Conservation (phyloP, 2,113 vertebrate genomes). For the Trematocara zebra region DNA sequence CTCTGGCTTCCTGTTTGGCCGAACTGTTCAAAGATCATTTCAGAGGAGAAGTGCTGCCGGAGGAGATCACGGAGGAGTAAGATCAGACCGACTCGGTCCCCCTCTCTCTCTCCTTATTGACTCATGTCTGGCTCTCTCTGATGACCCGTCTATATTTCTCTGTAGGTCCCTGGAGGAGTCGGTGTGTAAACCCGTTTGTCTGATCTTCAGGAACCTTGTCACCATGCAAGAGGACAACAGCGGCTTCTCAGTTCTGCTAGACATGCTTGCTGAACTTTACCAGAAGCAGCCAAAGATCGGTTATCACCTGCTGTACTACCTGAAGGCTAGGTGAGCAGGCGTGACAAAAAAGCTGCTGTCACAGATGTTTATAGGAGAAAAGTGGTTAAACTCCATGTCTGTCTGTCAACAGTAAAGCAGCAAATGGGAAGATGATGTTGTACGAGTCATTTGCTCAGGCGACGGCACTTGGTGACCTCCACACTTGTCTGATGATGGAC, state of each 20-base stretch:
- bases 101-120: background rate
- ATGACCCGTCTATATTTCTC: background rate
- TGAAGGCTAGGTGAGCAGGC: conserved; percentile 83
- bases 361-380: background rate
- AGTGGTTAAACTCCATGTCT: background rate
- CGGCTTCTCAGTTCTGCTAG: conserved; percentile 88
- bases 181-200: conserved; percentile 89
- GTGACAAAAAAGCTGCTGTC: background rate
- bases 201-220: conserved; percentile 95
- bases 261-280: conserved; percentile 91
- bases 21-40: conserved; percentile 95
- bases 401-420: conserved; percentile 80
- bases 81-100: background rate
- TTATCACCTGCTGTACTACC: conserved; percentile 94
- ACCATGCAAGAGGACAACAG: conserved; percentile 98
- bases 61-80: conserved; percentile 94
- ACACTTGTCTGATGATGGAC: conserved; percentile 98
- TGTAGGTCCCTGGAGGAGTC: conserved; percentile 93
- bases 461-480: conserved; percentile 89
- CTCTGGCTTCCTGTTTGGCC: conserved; percentile 88
- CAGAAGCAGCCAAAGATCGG: conserved; percentile 98
- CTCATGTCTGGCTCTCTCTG: background rate
- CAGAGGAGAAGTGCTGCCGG: conserved; percentile 89
- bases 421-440: conserved; percentile 89
- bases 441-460: conserved; percentile 97